Percentiles rank a stretch among this genome's conserved stretches.
These are phyloP conservation scores for Acanthaster planci DNA, from an alignment of 35 echinoderm and acorn worm species.

Conservation along the genomic window DNA sequence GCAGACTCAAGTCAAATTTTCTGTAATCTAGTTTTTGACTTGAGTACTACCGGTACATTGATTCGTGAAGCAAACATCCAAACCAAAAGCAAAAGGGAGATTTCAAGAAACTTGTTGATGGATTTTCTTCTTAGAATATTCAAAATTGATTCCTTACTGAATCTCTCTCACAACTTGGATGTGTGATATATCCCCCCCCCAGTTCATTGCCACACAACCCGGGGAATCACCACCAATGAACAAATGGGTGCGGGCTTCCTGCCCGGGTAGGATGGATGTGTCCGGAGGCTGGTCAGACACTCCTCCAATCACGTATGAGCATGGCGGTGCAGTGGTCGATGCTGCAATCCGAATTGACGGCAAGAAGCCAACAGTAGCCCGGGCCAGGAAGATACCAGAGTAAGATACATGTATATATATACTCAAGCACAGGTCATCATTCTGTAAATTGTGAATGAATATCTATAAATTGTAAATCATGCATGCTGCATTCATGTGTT, in stretches of 20 bases:
- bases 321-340: constrained; percentile 90
- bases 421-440: background rate
- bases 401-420: too few species aligned
- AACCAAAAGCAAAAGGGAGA: too few species aligned
- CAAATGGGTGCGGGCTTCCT: constrained; percentile 81
- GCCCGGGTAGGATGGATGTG: constrained; percentile 86
- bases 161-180: too few species aligned
- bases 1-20: too few species aligned
- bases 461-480: background rate
- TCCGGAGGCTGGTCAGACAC: constrained; percentile 98
- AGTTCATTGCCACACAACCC: constrained; percentile 80
- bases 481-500: background rate
- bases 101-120: too few species aligned
- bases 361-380: constrained; percentile 87
- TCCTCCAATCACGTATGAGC: constrained; percentile 94
- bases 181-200: background rate
- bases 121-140: too few species aligned
- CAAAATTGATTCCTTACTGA: too few species aligned
- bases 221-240: constrained; percentile 72
- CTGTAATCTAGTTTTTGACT: too few species aligned
- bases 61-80: too few species aligned
- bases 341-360: constrained; percentile 91
- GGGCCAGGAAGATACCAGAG: constrained; percentile 84
- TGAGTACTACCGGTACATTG: too few species aligned
- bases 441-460: too few species aligned